Evolutionary conservation across 2,888 invertebrate species (phyloP).

Genomic region (Pseudococcus jackbeardsleyi): DNA sequence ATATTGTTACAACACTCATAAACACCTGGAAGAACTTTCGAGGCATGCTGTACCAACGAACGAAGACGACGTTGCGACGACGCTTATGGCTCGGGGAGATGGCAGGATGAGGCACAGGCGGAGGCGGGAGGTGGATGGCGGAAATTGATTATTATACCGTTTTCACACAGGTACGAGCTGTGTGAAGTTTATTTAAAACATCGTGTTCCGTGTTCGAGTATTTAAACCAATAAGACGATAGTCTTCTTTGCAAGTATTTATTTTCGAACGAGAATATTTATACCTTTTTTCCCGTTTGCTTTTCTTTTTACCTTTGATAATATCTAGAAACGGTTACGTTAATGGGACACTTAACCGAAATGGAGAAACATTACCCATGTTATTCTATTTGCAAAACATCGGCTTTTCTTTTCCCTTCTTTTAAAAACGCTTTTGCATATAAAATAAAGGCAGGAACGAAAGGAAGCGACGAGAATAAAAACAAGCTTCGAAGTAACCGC

Average conservation of each 20-base stretch:
- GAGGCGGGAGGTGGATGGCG: not conserved
- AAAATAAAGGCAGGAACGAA: not conserved
- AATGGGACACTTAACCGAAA: slow-evolving; percentile 14
- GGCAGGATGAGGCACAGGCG: not conserved
- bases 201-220: slow-evolving; percentile 12
- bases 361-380: slow-evolving; percentile 20
- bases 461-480: not conserved
- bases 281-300: not conserved
- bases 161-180: not conserved
- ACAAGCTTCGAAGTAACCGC: not conserved
- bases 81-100: not conserved
- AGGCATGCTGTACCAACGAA: not conserved
- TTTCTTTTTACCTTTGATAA: not conserved
- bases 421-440: not conserved
- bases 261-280: not conserved
- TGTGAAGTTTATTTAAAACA: not conserved
- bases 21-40: not conserved
- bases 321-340: not conserved
- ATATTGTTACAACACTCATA: too few species aligned
- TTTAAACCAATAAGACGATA: slow-evolving; percentile 21
- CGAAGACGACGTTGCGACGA: not conserved
- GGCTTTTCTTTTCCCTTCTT: not conserved
- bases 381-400: not conserved
- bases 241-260: not conserved
- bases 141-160: slow-evolving; percentile 23